Base-by-base conservation (phyloP, 1,140 invertebrate genomes). In the Zaprionus gabonicus region DNA sequence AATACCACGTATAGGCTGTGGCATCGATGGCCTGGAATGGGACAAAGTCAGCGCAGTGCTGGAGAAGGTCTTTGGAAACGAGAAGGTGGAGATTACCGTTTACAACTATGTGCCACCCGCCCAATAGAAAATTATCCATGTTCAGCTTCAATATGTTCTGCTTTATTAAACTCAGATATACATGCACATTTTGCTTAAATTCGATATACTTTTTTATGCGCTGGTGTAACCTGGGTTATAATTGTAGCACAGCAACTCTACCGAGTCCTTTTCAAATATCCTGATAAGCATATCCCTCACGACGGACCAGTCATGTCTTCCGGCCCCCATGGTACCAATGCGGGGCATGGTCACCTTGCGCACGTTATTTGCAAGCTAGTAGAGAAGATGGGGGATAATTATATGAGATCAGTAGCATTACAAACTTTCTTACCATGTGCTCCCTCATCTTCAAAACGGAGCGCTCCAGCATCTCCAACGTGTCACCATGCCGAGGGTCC, bases 1-100 rank as follows among this genome's bases (percentile, higher is more conserved):
- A 5, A 95, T 96, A 77, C 95, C 95, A 1, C 83, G 91, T 66
- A 95, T 96, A 69, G 95, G 95, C 3, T 95, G 95, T 88, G 95
- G 95, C 49, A 92, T 96, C 17, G 95, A 96, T 84, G 81, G 93
- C 23, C 84, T 96, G 10, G 91, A 95, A 70, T 96, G 95, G 95
- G 77, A 87, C 4, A 91, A 93, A 46, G 95, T 96, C 0, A 93
- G 92, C 71, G 66, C 72, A 2, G 90, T 94, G 66, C 74, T 96
- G 3, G 84, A 93, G 59, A 90, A 93, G 51, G 88, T 95, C 2
- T 95, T 96, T 84, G 58, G 71, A 55, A 81, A 93, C 25, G 86
- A 92, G 59, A 78, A 93, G n/a, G 70, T 94, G 41, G 85, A 94
- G 57, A 94, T 95, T 62, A 83, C 84, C 4, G 93, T 95, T 4